Evolutionary conservation across 2,113 vertebrate genomes (phyloP).

Genomic region (Syrrhaptes paradoxus): DNA sequence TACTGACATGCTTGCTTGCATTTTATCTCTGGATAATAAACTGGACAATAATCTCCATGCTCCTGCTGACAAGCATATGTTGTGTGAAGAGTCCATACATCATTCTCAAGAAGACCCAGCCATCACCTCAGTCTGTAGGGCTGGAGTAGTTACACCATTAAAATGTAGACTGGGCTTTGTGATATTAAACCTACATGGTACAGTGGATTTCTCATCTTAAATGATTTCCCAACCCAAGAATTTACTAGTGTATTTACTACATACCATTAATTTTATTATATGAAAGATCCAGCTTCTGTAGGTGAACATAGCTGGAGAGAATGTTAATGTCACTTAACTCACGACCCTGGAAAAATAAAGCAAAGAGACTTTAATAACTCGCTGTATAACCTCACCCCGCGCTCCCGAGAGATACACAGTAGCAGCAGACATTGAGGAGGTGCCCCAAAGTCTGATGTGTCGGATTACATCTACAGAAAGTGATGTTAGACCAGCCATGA

Average conservation of each 20-base stretch:
- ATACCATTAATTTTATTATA: constrained; percentile 90
- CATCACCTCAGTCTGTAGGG: neutral
- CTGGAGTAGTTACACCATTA: neutral
- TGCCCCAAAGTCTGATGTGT: neutral
- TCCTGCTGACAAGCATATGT: neutral
- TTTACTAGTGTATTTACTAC: neutral
- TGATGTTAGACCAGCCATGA: neutral
- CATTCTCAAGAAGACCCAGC: neutral
- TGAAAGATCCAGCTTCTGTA: constrained; percentile 90
- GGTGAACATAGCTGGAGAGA: constrained; percentile 82
- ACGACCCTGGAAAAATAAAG: constrained; percentile 73
- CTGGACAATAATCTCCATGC: neutral
- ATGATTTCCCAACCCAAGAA: neutral
- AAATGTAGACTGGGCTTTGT: neutral
- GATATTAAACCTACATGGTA: neutral
- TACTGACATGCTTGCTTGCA: neutral
- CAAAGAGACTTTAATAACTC: neutral
- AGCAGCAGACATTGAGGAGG: neutral
- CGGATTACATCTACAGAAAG: neutral
- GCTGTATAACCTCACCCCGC: neutral
- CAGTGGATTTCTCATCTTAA: neutral
- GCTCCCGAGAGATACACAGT: neutral
- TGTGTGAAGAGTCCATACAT: neutral
- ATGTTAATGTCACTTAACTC: constrained; percentile 80
- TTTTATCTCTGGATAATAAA: constrained; percentile 27